Evolutionary conservation across 2,113 vertebrate species (phyloP), one percentile per base, ranked within the genome.

Genomic region (Catagonus wagneri): DNA sequence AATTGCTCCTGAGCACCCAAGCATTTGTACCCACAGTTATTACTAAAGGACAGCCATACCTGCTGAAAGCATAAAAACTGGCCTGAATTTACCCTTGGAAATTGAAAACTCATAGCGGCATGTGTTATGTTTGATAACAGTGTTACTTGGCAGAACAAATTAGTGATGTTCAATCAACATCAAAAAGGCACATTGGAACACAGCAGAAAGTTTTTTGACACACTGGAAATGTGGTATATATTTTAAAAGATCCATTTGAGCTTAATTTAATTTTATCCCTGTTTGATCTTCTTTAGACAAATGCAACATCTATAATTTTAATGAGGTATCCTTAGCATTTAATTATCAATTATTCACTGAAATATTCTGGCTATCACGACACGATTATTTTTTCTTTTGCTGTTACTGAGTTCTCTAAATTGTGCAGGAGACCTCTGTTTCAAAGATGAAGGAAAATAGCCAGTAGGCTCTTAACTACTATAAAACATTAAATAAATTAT

Each of bases 41-140:
- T 69, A 65, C 60, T 90, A 23, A 89, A 84, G 34, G 74, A 93
- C n/a, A 83, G 15, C 29, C 16, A 52, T 17, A 71, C 15, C 39
- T 50, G 27, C 69, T 80, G 27, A 52, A 93, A 76, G 34, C 56
- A 90, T 52, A 81, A 87, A 95, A 92, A 44, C 20, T 74, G 68
- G n/a, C 75, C 44, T 94, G 78, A 79, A n/a, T 85, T 92, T 81
- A 90, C 39, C 27, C 29, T 86, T 66, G 39, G 61, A 79, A 87
- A 91, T 69, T 79, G 87, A 68, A 81, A 91, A 63, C 54, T 85
- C 68, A 61, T 83, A 63, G 80, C 74, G 65, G 22, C 54, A 66
- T 93, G 22, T 93, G 90, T 63, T 96, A 72, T 50, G 15, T 85
- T 88, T 92, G 90, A 96, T 90, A 92, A 92, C 52, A 94, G 66